A percentile compares a stretch with the other conserved stretches of the same genome.
phyloP scores from a whole-genome alignment of 2,888 invertebrate species.

The Epirrhoe alternata region DNA sequence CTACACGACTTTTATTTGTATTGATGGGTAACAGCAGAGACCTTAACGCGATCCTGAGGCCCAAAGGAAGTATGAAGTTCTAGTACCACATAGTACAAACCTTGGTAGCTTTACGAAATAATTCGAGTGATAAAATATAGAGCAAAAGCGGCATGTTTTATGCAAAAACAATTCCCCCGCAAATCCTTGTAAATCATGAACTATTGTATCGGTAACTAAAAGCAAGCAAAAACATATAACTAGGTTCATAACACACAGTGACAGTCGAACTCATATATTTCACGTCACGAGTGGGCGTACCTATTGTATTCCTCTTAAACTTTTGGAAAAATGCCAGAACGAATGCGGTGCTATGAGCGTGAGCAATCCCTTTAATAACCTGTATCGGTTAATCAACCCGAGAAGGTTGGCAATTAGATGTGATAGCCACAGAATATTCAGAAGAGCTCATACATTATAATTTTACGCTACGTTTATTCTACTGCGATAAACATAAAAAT shows the following conservation, averaged over 20 bases:
- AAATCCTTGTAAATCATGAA: background rate
- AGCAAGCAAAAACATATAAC: constrained; percentile 20
- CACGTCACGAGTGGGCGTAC: constrained; percentile 61
- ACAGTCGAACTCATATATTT: constrained; percentile 62
- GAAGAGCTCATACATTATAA: constrained; percentile 6
- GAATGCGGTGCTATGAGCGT: constrained; percentile 75
- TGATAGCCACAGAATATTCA: constrained; percentile 40
- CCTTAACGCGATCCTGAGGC: too few species aligned
- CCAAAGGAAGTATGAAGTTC: too few species aligned
- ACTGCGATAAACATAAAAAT: background rate
- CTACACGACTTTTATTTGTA: too few species aligned
- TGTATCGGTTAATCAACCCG: constrained; percentile 81
- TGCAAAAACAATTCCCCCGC: background rate
- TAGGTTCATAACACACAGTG: constrained; percentile 41
- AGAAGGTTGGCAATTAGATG: constrained; percentile 67
- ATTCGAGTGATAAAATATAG: too few species aligned
- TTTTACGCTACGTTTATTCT: background rate
- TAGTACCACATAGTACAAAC: too few species aligned
- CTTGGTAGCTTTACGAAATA: too few species aligned
- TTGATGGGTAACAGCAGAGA: background rate
- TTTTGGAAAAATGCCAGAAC: constrained; percentile 72
- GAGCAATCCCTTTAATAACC: constrained; percentile 78
- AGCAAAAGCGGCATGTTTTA: too few species aligned
- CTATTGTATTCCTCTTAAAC: constrained; percentile 64
- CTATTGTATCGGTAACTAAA: constrained; percentile 32